phyloP scores from a whole-genome alignment of 2,113 vertebrate genomes.

The Hiodon alosoides region DNA sequence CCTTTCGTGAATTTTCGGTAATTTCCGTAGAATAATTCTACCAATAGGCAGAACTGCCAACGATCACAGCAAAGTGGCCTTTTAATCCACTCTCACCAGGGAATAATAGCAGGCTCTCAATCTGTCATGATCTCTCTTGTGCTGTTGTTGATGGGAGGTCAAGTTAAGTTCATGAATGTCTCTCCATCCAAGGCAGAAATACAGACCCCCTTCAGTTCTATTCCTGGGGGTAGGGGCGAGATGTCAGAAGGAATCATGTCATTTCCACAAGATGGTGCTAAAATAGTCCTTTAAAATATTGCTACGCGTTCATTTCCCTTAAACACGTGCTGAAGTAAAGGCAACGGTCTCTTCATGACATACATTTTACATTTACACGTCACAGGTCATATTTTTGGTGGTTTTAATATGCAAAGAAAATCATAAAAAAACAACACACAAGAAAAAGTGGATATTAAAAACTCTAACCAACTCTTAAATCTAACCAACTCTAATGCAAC shows the following conservation, averaged over 20 bases:
- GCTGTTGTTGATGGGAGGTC: constrained; percentile 47
- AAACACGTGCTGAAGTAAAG: background rate
- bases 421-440: background rate
- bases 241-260: constrained; percentile 54
- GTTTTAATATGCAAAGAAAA: background rate
- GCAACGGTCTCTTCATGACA: too few species aligned
- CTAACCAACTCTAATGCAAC: too few species aligned
- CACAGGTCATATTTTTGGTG: too few species aligned
- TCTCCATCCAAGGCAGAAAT: too few species aligned
- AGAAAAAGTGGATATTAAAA: background rate
- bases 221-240: constrained; percentile 50
- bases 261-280: constrained; percentile 27
- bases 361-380: too few species aligned
- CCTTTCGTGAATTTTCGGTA: background rate
- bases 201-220: constrained; percentile 41
- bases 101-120: constrained; percentile 19
- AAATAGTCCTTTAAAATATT: too few species aligned
- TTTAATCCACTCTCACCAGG: background rate
- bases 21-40: background rate
- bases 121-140: constrained; percentile 31
- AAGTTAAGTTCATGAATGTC: constrained; percentile 48
- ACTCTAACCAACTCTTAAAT: too few species aligned
- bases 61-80: background rate
- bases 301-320: background rate
- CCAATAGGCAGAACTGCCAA: too few species aligned